Evolutionary conservation across 2,797 vertebrate species (phyloP), one percentile per base, ranked within the genome.

Genomic region (Phaenicophaeus curvirostris): DNA sequence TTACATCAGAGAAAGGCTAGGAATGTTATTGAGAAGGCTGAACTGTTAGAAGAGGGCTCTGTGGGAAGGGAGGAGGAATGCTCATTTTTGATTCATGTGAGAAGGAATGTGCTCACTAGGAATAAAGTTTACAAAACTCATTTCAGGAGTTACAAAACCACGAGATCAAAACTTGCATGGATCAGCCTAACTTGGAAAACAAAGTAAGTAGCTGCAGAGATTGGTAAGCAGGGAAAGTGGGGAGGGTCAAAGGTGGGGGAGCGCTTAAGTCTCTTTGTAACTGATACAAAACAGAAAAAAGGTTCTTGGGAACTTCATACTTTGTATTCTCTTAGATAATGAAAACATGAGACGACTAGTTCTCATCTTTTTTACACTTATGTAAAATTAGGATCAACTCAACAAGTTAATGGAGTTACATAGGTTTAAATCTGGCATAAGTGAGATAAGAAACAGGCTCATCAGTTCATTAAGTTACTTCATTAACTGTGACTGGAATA

Each of bases 331-430:
- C 62, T 88, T 71, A 88, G 94, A 94, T 93, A 94, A 92, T 53
- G 63, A 78, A 89, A 75, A 92, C 92, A 92, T 90, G 78, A 96
- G 95, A 89, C 1, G 76, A 59, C 91, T 93, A 93, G 51, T 92
- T 96, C 93, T 94, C 91, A 78, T 96, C 94, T 95, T 93, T 95
- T 96, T 96, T 91, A 95, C 92, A 95, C 92, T 96, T 96, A 55
- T 35, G 82, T 94, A 95, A 95, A 95, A 95, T 95, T 91, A 94
- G 92, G 92, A 96, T 93, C 94, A 92, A 89, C 87, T 93, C 93
- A 73, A 88, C 87, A 78, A 96, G 89, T 96, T 96, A 96, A 96
- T 96, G 87, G 93, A 96, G 92, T 95, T 95, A 93, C 91, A 87
- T 31, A 69, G 94, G 94, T 92, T 95, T 96, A 93, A 96, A 95